Base-by-base conservation (phyloP, 2,113 vertebrate species). In the Ovibos moschatus region DNA sequence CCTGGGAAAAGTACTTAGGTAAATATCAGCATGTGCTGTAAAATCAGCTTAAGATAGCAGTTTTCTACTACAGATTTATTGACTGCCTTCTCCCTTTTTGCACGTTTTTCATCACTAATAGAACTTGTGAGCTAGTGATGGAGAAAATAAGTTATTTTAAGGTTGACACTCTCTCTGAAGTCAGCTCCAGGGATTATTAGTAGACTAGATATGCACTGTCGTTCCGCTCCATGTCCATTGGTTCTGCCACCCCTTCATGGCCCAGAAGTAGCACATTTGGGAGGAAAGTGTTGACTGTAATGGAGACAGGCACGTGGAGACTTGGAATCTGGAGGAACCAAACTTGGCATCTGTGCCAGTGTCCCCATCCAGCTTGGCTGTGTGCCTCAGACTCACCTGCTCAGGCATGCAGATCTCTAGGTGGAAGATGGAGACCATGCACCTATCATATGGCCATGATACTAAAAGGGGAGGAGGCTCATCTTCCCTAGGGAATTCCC, bases 141-240 rank as follows among this genome's bases (percentile, higher is more conserved):
- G 51, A 57, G 55, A 81, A 95, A 95, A 76, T 82, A 60, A 47
- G 74, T 78, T 92, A 82, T 76, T 94, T 91, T 94, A 81, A 87
- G 76, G 51, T 51, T 88, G 81, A 57, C n/a, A 84, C n/a, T n/a
- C 11, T 79, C 81, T 40, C 17, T 53, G 40, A 88, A 76, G n/a
- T 74, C 57, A 64, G 51, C 30, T 53, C 27, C 0, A 1, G 47
- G 40, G 71, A 81, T 47, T 50, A 27, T 82, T n/a, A 58, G 23
- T 45, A 85, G 33, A 53, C 27, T 43, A 76, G 74, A 6, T 10
- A 47, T 2, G 40, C 17, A 8, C 3, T 7, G 33, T 94, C 21
- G 7, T 17, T 13, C n/a, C 30, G 28, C n/a, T 90, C 3, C 15
- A 25, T 27, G 11, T 6, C 14, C 2, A 3, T 11, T 51, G 62